Evolutionary conservation across 2,113 vertebrate genomes (phyloP), one percentile per base, ranked within the genome.

Genomic region (Mesoclemmys tuberculata): DNA sequence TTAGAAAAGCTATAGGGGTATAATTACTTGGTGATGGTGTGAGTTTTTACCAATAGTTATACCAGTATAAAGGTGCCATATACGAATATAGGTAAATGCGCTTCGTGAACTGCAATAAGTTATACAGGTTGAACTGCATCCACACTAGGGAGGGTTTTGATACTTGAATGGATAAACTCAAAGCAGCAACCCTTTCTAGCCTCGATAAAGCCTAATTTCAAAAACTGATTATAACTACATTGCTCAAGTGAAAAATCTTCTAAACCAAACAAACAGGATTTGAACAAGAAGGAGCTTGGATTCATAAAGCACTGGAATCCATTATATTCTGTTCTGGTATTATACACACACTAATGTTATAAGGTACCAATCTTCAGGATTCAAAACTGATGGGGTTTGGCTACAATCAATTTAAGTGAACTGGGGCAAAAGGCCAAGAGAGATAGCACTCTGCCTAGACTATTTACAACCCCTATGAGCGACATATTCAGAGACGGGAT

Each of bases 31-130:
- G 31, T n/a, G n/a, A 68, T 16, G 16, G 31, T 64, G 16, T 64
- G 61, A 68, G 19, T 35, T 27, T 68, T n/a, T 68, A 19, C 31
- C 35, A 31, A 35, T 64, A 35, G 31, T 31, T 64, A 68, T 68
- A 35, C 61, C 31, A n/a, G 8, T 19, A 68, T 90, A 93, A 95
- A 94, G 94, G 95, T 81, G 90, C 92, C 95, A 95, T 90, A 2
- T 14, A 97, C 86, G 82, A 87, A 95, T 94, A 92, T 92, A 94
- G 91, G 35, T 90, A 95, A 94, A n/a, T 35, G 35, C 3, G 5
- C 26, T 27, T 56, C 55, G 10, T 56, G 55, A 56, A 56, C 16
- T n/a, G 61, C 18, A 38, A 38, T 71, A 38, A 71, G 10, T 35
- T 71, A 71, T 71, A 71, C n/a, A 41, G 41, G 4, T 75, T 41